phyloP scores from a whole-genome alignment of 1,140 invertebrate genomes.

The Drosophila repletoides region DNA sequence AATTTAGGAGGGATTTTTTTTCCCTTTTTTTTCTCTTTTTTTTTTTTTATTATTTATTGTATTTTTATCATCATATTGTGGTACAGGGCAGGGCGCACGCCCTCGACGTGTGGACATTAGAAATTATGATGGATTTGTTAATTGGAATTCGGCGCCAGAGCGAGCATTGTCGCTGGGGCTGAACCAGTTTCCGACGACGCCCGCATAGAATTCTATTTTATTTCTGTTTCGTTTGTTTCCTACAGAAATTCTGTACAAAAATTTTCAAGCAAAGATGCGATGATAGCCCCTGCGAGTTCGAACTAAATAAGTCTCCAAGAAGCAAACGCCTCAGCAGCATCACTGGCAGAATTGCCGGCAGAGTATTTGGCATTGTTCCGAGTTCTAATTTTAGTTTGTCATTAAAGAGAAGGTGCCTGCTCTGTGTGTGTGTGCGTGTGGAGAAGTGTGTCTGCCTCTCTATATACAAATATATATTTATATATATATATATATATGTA shows the following conservation, averaged over 20 bases:
- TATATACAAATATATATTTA: constrained; percentile 22
- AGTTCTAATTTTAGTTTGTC: constrained; percentile 80
- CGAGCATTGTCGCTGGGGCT: constrained; percentile 27
- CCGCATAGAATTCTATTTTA: constrained; percentile 34
- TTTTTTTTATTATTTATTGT: constrained; percentile 21
- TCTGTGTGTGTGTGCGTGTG: constrained; percentile 9
- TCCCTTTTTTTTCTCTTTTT: not conserved
- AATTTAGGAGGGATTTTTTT: constrained; percentile 3
- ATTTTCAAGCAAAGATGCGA: constrained; percentile 37
- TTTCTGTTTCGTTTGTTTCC: no score
- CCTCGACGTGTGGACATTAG: constrained; percentile 60
- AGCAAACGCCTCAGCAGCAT: constrained; percentile 19
- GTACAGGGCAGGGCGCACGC: constrained; percentile 2
- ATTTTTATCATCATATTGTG: no score
- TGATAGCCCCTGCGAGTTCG: not conserved
- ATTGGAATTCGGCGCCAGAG: constrained; percentile 65
- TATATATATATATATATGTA: not conserved
- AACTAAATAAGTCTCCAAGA: constrained; percentile 16
- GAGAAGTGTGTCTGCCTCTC: constrained; percentile 31
- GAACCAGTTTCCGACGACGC: constrained; percentile 55
- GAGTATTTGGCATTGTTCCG: constrained; percentile 81
- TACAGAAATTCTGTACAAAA: not conserved
- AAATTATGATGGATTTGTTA: constrained; percentile 80
- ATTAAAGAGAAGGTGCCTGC: constrained; percentile 71
- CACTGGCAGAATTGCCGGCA: constrained; percentile 60